These are phyloP conservation scores for Microcaecilia unicolor DNA, from an alignment of 2,797 vertebrate species.

Conservation along the genomic window DNA sequence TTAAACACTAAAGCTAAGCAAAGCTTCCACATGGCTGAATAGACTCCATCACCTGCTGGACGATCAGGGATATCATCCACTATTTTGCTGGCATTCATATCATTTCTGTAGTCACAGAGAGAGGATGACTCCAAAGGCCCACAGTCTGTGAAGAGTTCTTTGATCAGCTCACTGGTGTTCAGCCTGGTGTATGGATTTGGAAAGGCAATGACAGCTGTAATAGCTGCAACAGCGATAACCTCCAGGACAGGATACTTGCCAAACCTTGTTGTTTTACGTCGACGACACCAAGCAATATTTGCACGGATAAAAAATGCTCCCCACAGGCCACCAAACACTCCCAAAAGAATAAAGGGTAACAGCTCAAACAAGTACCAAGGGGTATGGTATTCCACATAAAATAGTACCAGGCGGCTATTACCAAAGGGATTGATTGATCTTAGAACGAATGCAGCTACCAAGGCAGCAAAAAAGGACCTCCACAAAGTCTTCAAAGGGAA, in stretches of 20 bases:
- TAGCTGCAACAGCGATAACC: conserved; percentile 88
- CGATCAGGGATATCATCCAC: conserved; percentile 78
- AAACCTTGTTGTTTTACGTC: conserved; percentile 90
- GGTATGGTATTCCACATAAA: conserved; percentile 97
- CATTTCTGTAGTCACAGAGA: conserved; percentile 91
- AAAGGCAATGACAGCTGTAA: conserved; percentile 91
- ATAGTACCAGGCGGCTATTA: conserved; percentile 94
- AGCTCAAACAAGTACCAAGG: conserved; percentile 99
- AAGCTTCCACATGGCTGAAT: conserved; percentile 95
- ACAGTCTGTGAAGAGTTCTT: conserved; percentile 96
- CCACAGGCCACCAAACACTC: conserved; percentile 96
- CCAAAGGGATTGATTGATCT: conserved; percentile 97
- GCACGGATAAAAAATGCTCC: conserved; percentile 96
- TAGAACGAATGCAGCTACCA: conserved; percentile 94
- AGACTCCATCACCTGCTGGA: conserved; percentile 81
- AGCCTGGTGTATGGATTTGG: conserved; percentile 93
- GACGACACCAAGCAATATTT: conserved; percentile 94
- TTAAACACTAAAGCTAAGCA: conserved; percentile 95
- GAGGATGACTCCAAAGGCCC: conserved; percentile 90
- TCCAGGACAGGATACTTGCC: conserved; percentile 94
- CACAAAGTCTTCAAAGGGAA: conserved; percentile 96
- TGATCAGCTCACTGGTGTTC: conserved; percentile 96
- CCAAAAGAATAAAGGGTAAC: conserved; percentile 92
- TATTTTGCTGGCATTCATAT: conserved; percentile 87
- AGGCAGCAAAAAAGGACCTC: conserved; percentile 96